Percentiles rank a stretch among this genome's conserved stretches.
Evolutionary conservation across 2,113 vertebrate genomes (phyloP).

Genomic region (Pristiophorus japonicus): DNA sequence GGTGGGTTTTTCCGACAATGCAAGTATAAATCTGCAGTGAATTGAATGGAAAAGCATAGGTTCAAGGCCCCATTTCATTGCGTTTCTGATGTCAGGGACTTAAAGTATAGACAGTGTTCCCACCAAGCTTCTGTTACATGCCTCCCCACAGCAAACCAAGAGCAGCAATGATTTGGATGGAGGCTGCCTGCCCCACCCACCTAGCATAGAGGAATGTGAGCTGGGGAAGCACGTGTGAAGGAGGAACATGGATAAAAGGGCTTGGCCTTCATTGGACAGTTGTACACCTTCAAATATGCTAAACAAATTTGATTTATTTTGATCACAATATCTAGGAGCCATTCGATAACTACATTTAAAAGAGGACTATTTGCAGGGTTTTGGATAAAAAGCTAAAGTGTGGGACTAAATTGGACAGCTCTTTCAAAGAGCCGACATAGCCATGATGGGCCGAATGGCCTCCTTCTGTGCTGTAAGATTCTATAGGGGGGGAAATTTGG

Average conservation of each 20-base stretch:
- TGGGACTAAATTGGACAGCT: too few species aligned
- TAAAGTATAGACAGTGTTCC: background rate
- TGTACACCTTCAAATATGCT: too few species aligned
- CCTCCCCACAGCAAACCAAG: background rate
- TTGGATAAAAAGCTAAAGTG: too few species aligned
- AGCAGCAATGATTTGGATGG: background rate
- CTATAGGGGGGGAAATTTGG: too few species aligned
- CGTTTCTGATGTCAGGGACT: background rate
- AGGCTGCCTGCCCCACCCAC: background rate
- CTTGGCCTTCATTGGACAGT: background rate
- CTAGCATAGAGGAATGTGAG: background rate
- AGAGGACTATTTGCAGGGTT: too few species aligned
- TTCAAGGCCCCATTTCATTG: background rate
- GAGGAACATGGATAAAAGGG: background rate
- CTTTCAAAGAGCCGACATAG: too few species aligned
- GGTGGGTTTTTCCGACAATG: background rate
- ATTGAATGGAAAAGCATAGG: background rate
- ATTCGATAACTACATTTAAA: background rate
- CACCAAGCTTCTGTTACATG: background rate
- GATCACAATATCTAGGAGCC: background rate
- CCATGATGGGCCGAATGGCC: too few species aligned
- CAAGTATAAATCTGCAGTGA: background rate
- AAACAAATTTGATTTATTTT: too few species aligned
- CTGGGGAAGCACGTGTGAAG: background rate
- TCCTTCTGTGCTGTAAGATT: too few species aligned